Evolutionary conservation across 35 echinoderm and acorn worm genomes (phyloP).

Genomic region (Ophioderma brevispina): DNA sequence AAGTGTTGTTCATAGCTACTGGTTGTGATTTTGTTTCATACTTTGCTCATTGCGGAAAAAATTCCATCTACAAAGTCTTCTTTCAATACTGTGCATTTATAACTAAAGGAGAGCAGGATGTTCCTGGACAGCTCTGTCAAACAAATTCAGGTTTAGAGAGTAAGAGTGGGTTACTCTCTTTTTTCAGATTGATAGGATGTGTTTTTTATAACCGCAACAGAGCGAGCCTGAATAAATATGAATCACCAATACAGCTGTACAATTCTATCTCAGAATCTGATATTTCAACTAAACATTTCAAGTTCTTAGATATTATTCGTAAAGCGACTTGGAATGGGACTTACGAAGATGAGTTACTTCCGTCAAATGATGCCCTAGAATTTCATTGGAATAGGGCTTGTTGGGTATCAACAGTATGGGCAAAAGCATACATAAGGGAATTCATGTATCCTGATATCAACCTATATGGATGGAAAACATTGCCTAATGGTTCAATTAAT

Average conservation of each 20-base stretch:
- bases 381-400: conserved; percentile 42
- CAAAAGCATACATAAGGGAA: background rate
- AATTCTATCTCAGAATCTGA: background rate
- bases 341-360: conserved; percentile 60
- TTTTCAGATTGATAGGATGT: conserved; percentile 45
- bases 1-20: conserved; percentile 48
- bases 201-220: conserved; percentile 49
- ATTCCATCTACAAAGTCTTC: conserved; percentile 29
- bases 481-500: background rate
- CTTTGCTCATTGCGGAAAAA: conserved; percentile 47
- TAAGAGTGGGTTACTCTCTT: conserved; percentile 21
- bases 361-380: conserved; percentile 23
- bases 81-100: conserved; percentile 54
- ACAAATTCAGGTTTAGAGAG: background rate
- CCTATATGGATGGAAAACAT: conserved; percentile 33
- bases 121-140: conserved; percentile 24
- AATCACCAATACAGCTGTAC: conserved; percentile 48
- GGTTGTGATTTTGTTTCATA: conserved; percentile 66
- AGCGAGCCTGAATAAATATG: conserved; percentile 32
- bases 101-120: background rate
- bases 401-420: conserved; percentile 51
- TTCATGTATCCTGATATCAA: conserved; percentile 36
- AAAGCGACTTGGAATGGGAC: conserved; percentile 53
- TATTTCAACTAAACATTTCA: conserved; percentile 12
- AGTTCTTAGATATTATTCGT: conserved; percentile 22